Base-by-base conservation (phyloP, 92 coral and sea anemone species). In the Porites rus region DNA sequence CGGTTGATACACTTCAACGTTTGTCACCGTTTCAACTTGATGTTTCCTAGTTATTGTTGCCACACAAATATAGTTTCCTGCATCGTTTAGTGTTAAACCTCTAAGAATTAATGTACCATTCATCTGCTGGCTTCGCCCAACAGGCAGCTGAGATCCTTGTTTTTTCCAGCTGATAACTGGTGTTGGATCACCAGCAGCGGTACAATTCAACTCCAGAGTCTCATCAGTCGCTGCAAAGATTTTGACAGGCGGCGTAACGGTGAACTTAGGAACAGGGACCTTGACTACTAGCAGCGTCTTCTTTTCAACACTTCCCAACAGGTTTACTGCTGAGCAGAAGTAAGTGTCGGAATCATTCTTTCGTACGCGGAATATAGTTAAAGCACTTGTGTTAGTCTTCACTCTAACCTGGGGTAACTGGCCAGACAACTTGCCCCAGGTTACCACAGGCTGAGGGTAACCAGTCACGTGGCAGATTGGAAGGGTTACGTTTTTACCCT, bases 381-480 rank as follows among this genome's bases (percentile, higher is more conserved):
- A 69, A 12, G 64, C 14, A 21, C 88, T 76, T 0, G 24, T 73
- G 1, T 59, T 76, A 50, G 31, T 60, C 50, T 62, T 10, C 1
- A 63, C 28, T 24, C 88, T 84, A n/a, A 67, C 77, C 25, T 66
- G 61, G 25, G 88, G 87, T 19, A 88, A 43, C 59, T 46, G 78
- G 31, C 85, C 74, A 65, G 83, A 81, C 6, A 87, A 50, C 74
- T 72, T 91, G 13, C 91, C 66, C 93, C 93, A 91, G 76, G 84
- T 69, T 54, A 91, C 62, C 59, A 74, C 82, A 25, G 93, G 93
- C n/a, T 68, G 16, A 4, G 93, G 93, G 14, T 14, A 51, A 12
- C 89, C 93, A 60, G 85, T 90, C 85, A 86, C 93, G 71, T 74
- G 91, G 64, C 93, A 90, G 56, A 53, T 73, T 64, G 93, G 94